These are phyloP conservation scores for Trichopria drosophilae DNA, from an alignment of 2,888 invertebrate genomes.

Conservation along the genomic window DNA sequence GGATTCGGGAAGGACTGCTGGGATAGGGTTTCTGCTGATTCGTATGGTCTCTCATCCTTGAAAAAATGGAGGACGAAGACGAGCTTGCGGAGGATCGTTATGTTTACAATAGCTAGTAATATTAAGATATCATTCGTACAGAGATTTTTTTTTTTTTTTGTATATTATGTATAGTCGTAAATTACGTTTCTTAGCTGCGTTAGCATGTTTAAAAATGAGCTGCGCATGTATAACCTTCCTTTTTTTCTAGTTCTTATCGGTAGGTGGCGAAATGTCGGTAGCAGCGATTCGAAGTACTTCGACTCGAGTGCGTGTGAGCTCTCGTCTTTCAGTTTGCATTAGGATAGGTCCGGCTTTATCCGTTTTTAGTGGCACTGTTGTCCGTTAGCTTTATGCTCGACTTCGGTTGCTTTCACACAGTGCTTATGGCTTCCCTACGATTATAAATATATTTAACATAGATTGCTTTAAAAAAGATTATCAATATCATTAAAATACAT, in stretches of 20 bases:
- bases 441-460: conserved; percentile 14
- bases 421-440: conserved; percentile 54
- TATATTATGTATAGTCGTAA: conserved; percentile 54
- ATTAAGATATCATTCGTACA: conserved; percentile 57
- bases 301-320: conserved; percentile 45
- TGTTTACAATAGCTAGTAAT: conserved; percentile 56
- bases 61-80: conserved; percentile 35
- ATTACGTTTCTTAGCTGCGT: conserved; percentile 52
- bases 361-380: conserved; percentile 53
- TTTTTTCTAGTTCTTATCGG: conserved; percentile 41
- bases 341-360: conserved; percentile 42
- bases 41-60: conserved; percentile 21
- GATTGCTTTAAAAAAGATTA: no score
- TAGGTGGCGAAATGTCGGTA: conserved; percentile 46
- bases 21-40: no score
- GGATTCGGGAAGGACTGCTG: conserved; percentile 32
- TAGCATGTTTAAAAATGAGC: conserved; percentile 37
- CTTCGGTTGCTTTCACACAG: conserved; percentile 54
- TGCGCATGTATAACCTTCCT: conserved; percentile 45
- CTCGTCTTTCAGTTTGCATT: conserved; percentile 44
- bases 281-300: conserved; percentile 45
- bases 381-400: conserved; percentile 53
- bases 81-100: conserved; percentile 42
- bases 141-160: conserved; percentile 49
- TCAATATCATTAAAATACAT: no score